These are phyloP conservation scores for Menura novaehollandiae DNA, from an alignment of 2,113 vertebrate genomes.

Conservation along the genomic window DNA sequence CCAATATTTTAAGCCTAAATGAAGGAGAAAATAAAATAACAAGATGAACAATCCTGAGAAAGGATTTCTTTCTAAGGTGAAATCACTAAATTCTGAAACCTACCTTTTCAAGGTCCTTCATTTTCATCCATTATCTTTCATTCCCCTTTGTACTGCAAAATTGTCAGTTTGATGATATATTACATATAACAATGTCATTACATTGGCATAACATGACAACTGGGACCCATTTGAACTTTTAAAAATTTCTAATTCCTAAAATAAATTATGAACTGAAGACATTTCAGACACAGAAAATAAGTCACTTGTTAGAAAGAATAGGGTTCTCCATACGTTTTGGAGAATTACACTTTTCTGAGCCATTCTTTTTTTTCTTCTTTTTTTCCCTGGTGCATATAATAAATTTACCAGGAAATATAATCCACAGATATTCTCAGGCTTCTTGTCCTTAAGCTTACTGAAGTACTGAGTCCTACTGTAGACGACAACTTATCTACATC, in stretches of 20 bases:
- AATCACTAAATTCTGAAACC: background rate
- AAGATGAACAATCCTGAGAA: background rate
- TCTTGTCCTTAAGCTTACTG: background rate
- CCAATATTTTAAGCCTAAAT: background rate
- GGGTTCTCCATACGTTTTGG: background rate
- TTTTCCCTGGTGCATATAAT: background rate
- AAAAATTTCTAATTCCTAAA: slow-evolving; percentile 39
- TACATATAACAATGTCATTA: slow-evolving; percentile 41
- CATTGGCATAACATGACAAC: slow-evolving; percentile 23
- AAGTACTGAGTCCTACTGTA: background rate
- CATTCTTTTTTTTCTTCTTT: accelerated
- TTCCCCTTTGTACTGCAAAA: slow-evolving; percentile 19
- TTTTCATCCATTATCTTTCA: slow-evolving; percentile 33
- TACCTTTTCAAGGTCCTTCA: slow-evolving; percentile 43
- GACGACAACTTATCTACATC: background rate
- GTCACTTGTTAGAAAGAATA: background rate
- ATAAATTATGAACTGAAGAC: slow-evolving; percentile 32
- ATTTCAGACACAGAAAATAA: background rate
- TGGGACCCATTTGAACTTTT: slow-evolving; percentile 53
- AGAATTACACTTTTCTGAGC: background rate
- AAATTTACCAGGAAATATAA: background rate
- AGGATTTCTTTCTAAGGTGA: background rate
- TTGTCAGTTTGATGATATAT: slow-evolving; percentile 34
- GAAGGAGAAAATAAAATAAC: background rate
- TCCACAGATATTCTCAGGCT: background rate